These are phyloP conservation scores for Cheilosia urbana DNA, from an alignment of 2,888 invertebrate genomes.

Conservation along the genomic window DNA sequence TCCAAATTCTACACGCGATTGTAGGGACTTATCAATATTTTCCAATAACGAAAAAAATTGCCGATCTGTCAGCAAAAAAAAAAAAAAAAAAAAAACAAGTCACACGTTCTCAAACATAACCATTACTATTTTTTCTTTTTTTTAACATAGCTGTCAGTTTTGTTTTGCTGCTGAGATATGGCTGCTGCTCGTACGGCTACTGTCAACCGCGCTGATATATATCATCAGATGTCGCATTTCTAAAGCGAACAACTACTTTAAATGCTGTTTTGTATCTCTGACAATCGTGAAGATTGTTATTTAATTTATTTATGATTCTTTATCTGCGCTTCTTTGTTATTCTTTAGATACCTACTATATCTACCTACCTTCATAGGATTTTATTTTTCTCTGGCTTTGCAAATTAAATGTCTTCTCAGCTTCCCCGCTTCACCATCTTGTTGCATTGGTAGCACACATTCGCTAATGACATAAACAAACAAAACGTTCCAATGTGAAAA, in stretches of 20 bases:
- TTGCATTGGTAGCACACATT: conserved; percentile 65
- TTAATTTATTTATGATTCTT: conserved; percentile 65
- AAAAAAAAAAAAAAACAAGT: conserved; percentile 9
- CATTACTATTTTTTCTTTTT: conserved; percentile 26
- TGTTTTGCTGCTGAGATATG: conserved; percentile 11
- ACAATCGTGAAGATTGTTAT: conserved; percentile 63
- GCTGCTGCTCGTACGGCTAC: conserved; percentile 32
- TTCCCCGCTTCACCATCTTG: conserved; percentile 9
- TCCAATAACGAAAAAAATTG: conserved; percentile 31
- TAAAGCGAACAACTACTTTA: conserved; percentile 61
- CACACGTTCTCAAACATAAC: conserved; percentile 10
- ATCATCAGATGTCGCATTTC: conserved; percentile 61
- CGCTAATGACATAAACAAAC: conserved; percentile 68
- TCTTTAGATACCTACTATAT: neutral
- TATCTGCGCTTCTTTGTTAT: conserved; percentile 42
- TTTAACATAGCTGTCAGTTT: conserved; percentile 12
- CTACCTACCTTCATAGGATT: conserved; percentile 13
- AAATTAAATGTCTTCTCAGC: conserved; percentile 35
- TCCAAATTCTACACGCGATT: conserved; percentile 13
- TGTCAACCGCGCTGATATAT: conserved; percentile 47
- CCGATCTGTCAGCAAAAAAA: conserved; percentile 24
- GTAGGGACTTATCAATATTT: conserved; percentile 11
- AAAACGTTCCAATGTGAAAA: conserved; percentile 60
- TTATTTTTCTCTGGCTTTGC: conserved; percentile 27
- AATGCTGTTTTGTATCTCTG: conserved; percentile 65